Base-by-base conservation (phyloP, 2,888 invertebrate genomes). In the Taenaris catops region DNA sequence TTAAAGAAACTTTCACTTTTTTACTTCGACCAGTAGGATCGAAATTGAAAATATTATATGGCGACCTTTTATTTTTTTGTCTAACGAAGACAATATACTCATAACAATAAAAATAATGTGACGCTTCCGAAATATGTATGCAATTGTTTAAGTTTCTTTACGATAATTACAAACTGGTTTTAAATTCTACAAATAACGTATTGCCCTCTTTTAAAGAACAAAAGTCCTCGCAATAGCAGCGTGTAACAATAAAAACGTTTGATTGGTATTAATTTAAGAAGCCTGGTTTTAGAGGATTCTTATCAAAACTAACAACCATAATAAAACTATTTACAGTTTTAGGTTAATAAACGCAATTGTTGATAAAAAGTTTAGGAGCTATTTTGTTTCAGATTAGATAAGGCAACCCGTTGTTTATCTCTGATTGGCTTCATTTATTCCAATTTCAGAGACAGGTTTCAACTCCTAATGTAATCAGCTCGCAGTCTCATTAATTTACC, bases 361-460 rank as follows among this genome's bases (percentile, higher is more conserved):
- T 38, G 47, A 48, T 48, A 46, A 48, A 36, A 48, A 35, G 29
- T 46, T 52, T 48, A 45, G 45, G 48, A 44, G 47, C 50, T 50
- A 49, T 52, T 55, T 50, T 51, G 54, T 54, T 53, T 41, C 16
- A 33, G 58, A 59, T 59, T 52, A 58, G 54, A 56, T 58, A 48
- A 55, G 40, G 31, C 24, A 25, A 19, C 19, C 27, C 23, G 34
- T 23, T 23, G 31, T 33, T 38, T 35, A 6, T 24, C 79, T 84
- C 76, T 80, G 80, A 84, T 84, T 84, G 79, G 78, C 64, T 75
- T 64, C 70, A 71, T 78, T 74, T 75, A 80, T 80, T 72, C 69
- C 78, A 69, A 64, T 72, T 79, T 74, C 71, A 76, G 76, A 69
- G 79, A 73, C 74, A 74, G 73, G 69, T 75, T 74, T 67, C 70